Evolutionary conservation across 2,797 vertebrate species (phyloP).

Genomic region (Crenuchus spilurus): DNA sequence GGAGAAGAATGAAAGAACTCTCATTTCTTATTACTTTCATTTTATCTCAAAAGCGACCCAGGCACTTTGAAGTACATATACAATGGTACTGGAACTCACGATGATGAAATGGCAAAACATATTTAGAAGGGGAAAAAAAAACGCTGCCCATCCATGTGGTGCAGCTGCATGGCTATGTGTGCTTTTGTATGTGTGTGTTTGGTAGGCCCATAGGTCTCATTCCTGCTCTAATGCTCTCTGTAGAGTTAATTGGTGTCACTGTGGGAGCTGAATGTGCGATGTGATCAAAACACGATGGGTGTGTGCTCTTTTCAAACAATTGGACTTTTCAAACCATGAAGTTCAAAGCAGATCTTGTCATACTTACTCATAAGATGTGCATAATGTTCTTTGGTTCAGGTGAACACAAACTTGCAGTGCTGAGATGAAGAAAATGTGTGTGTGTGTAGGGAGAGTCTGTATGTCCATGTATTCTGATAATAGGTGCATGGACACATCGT

Average conservation of each 20-base stretch:
- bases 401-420: background rate
- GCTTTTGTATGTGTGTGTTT: background rate
- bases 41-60: conserved; percentile 35
- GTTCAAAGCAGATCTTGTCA: conserved; percentile 14
- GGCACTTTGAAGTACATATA: conserved; percentile 38
- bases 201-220: background rate
- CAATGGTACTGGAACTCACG: conserved; percentile 26
- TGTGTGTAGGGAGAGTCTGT: too few species aligned
- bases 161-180: background rate
- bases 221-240: background rate
- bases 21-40: conserved; percentile 31
- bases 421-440: background rate
- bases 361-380: background rate
- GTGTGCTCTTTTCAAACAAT: conserved; percentile 8
- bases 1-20: conserved; percentile 12
- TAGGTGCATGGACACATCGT: background rate
- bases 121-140: background rate
- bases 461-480: background rate
- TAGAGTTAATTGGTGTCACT: conserved; percentile 35
- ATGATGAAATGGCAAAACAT: conserved; percentile 13
- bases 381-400: background rate
- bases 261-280: background rate
- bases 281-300: conserved; percentile 3
- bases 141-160: background rate
- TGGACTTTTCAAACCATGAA: background rate